Evolutionary conservation across 2,888 invertebrate species (phyloP).

Genomic region (Eupithecia centaureata): DNA sequence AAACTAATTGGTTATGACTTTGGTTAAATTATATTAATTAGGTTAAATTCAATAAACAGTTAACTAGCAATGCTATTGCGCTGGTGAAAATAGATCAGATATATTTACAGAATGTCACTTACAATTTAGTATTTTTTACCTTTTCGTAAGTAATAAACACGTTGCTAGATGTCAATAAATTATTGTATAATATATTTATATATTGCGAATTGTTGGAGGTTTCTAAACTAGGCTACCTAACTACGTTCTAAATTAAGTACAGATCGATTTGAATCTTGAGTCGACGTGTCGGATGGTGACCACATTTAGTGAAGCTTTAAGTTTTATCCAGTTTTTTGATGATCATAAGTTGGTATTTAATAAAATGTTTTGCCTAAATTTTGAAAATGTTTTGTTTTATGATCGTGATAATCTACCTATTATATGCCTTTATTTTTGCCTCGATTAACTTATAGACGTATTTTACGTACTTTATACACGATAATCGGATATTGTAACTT

Average conservation of each 20-base stretch:
- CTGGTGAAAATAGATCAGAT: slow-evolving; percentile 12
- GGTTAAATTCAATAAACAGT: not conserved
- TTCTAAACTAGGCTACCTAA: slow-evolving; percentile 49
- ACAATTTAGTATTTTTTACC: slow-evolving; percentile 51
- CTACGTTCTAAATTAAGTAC: too few species aligned
- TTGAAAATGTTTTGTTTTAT: not conserved
- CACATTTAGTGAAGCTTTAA: slow-evolving; percentile 30
- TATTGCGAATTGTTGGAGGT: slow-evolving; percentile 36
- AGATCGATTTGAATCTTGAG: slow-evolving; percentile 45
- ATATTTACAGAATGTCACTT: slow-evolving; percentile 45
- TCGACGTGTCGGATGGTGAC: slow-evolving; percentile 31
- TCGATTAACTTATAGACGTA: not conserved
- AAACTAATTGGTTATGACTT: not conserved
- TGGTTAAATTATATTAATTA: not conserved
- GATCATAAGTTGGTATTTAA: not conserved
- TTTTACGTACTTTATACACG: not conserved
- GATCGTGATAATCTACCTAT: not conserved
- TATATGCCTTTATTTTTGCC: not conserved
- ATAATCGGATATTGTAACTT: too few species aligned
- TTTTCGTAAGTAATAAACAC: slow-evolving; percentile 49
- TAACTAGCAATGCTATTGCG: not conserved
- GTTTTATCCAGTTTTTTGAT: slow-evolving; percentile 12
- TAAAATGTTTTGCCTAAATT: not conserved
- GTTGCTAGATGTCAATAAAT: slow-evolving; percentile 55
- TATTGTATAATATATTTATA: slow-evolving; percentile 53